These are phyloP conservation scores for Neodiprion pinetum DNA, from an alignment of 1,140 invertebrate species.

Conservation along the genomic window DNA sequence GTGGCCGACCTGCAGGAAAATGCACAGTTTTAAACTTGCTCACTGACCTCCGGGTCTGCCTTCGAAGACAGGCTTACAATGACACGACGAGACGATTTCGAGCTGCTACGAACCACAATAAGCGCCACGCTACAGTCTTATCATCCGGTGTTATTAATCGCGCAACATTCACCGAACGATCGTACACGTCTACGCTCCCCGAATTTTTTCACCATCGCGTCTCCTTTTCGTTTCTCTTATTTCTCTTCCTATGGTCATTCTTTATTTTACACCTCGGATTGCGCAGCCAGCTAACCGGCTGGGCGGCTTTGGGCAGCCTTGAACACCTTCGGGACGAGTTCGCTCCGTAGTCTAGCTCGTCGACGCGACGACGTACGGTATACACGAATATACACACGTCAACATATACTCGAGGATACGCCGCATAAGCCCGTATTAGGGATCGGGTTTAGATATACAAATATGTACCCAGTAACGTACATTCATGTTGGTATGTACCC, in stretches of 20 bases:
- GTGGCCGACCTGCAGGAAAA: no score
- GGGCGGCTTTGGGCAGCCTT: constrained; percentile 39
- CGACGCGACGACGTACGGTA: no score
- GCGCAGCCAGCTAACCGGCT: constrained; percentile 26
- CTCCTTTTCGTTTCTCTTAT: background rate
- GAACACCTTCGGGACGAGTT: constrained; percentile 38
- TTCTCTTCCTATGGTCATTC: constrained; percentile 4
- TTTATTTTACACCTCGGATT: constrained; percentile 13
- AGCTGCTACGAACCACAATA: background rate
- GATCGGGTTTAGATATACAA: no score
- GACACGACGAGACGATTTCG: background rate
- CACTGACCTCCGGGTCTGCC: no score
- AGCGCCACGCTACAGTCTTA: background rate
- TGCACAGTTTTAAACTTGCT: no score
- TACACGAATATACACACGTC: no score
- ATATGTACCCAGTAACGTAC: no score
- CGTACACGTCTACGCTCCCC: constrained; percentile 1
- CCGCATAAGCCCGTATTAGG: no score
- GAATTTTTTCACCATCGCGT: background rate
- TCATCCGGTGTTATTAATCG: constrained; percentile 22
- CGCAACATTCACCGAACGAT: constrained; percentile 25
- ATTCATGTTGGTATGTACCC: no score
- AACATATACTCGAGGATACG: no score
- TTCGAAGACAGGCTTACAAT: no score
- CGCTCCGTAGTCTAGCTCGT: no score